Evolutionary conservation across 2,797 vertebrate genomes (phyloP).

Genomic region (Serranus cabrilla): DNA sequence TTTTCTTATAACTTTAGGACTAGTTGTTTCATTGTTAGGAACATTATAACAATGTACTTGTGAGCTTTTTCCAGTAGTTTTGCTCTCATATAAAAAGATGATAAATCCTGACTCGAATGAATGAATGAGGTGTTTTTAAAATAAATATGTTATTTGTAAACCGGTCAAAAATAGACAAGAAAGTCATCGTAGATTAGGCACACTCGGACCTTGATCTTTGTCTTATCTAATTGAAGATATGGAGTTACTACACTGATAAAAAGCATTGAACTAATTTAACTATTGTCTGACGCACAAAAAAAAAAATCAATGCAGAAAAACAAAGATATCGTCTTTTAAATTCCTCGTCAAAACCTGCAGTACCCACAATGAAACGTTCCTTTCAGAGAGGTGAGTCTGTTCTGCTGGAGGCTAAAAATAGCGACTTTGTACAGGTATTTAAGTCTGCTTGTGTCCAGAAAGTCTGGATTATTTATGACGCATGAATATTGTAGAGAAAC

Average conservation of each 20-base stretch:
- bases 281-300: neutral
- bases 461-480: conserved; percentile 35
- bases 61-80: neutral
- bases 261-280: neutral
- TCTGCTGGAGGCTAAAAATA: neutral
- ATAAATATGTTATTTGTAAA: neutral
- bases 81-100: neutral
- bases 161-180: neutral
- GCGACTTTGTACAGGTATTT: neutral
- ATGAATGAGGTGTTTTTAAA: neutral
- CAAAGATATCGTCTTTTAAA: neutral
- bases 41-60: neutral
- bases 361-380: neutral
- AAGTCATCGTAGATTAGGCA: neutral
- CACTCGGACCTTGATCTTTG: neutral
- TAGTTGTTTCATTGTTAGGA: no score
- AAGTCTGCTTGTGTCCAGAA: conserved; percentile 1
- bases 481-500: conserved; percentile 39
- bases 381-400: neutral
- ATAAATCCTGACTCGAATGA: neutral
- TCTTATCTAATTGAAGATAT: neutral
- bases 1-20: no score
- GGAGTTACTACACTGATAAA: neutral
- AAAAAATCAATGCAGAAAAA: no score
- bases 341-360: neutral